Percentiles rank a stretch among this genome's conserved stretches.
These are phyloP conservation scores for Pteromalus puparum DNA, from an alignment of 1,140 invertebrate genomes.

Conservation along the genomic window DNA sequence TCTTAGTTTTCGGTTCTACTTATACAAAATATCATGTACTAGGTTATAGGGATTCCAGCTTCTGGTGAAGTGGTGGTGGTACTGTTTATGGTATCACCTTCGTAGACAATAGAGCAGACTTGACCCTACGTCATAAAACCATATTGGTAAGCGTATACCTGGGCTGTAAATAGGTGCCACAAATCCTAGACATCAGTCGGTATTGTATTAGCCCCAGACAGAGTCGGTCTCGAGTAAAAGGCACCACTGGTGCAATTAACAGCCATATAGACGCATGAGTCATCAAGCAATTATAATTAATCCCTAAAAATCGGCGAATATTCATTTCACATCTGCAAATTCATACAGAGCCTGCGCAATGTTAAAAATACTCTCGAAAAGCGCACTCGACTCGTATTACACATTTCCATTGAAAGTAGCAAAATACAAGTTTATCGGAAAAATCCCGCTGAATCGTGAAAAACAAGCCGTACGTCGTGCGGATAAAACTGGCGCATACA, in stretches of 20 bases:
- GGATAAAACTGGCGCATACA: not conserved
- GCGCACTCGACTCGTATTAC: not conserved
- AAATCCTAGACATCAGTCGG: not conserved
- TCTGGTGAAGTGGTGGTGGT: no score
- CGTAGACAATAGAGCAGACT: not conserved
- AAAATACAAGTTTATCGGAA: not conserved
- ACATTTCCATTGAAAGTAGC: not conserved
- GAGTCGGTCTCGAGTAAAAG: not conserved
- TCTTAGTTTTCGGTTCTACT: no score
- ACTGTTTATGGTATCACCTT: not conserved
- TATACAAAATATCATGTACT: no score
- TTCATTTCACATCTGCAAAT: no score
- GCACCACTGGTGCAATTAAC: not conserved
- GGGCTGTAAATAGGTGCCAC: not conserved
- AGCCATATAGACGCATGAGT: no score
- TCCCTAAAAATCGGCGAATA: no score
- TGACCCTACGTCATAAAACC: not conserved
- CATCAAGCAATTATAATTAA: no score
- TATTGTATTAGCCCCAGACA: not conserved
- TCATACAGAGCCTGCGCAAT: no score
- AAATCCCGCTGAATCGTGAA: slow-evolving; percentile 1
- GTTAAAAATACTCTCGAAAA: no score
- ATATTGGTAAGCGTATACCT: not conserved
- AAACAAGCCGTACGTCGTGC: not conserved
- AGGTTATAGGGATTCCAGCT: no score